A percentile compares a stretch with the other conserved stretches of the same genome.
These are phyloP conservation scores for Brachymystax lenok DNA, from an alignment of 2,797 vertebrate species.

Conservation along the genomic window DNA sequence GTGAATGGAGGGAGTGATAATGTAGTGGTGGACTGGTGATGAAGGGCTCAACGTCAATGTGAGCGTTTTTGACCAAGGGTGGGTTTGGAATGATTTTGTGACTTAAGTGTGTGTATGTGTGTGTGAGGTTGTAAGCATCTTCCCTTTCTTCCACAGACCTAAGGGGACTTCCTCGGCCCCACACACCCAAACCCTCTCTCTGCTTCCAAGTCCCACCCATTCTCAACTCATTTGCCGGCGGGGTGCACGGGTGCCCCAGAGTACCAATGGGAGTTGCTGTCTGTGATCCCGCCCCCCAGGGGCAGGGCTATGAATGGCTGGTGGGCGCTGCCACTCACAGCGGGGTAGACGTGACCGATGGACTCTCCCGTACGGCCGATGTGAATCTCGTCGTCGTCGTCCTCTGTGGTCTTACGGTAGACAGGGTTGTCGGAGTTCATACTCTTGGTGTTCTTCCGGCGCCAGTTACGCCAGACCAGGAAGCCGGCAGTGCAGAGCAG, in stretches of 20 bases:
- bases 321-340: slow-evolving; percentile 86
- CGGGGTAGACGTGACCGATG: slow-evolving; percentile 96
- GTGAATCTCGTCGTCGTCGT: slow-evolving; percentile 96
- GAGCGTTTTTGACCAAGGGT: slow-evolving; percentile 10
- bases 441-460: slow-evolving; percentile 97
- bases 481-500: slow-evolving; percentile 90
- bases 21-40: background rate
- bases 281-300: slow-evolving; percentile 74
- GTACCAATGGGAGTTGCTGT: slow-evolving; percentile 83
- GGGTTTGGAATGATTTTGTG: slow-evolving; percentile 14
- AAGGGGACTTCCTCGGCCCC: slow-evolving; percentile 11
- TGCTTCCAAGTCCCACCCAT: background rate
- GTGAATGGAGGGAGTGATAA: background rate
- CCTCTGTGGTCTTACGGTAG: slow-evolving; percentile 92
- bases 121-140: slow-evolving; percentile 36
- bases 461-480: slow-evolving; percentile 99
- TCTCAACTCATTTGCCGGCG: slow-evolving; percentile 71
- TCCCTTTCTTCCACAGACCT: slow-evolving; percentile 29
- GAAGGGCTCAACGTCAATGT: slow-evolving; percentile 52
- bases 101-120: slow-evolving; percentile 16
- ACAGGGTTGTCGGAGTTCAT: slow-evolving; percentile 99
- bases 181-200: slow-evolving; percentile 13
- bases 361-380: slow-evolving; percentile 90
- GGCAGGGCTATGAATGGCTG: slow-evolving; percentile 81
- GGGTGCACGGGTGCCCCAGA: slow-evolving; percentile 77